A percentile compares a stretch with the other conserved stretches of the same genome.
Evolutionary conservation across 2,888 invertebrate species (phyloP).

Genomic region (Acanthoscelides obtectus): DNA sequence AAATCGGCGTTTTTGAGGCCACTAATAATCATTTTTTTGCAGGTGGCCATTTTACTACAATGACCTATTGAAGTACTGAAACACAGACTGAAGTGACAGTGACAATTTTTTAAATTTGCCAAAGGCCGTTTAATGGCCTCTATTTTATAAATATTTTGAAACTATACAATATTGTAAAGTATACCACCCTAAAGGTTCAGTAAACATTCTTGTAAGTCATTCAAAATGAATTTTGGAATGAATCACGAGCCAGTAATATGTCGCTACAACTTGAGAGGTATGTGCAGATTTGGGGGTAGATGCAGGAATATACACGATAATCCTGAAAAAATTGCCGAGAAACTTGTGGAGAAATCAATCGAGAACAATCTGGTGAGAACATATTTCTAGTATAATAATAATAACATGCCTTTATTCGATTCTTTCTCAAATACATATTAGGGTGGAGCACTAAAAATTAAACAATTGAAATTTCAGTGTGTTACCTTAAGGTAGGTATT

Average conservation of each 20-base stretch:
- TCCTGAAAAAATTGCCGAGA: constrained; percentile 9
- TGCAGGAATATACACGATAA: constrained; percentile 24
- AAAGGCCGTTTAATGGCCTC: not conserved
- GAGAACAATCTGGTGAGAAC: not conserved
- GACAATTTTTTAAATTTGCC: not conserved
- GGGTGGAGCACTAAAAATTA: too few relatives aligned
- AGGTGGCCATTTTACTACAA: too few relatives aligned
- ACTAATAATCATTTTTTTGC: too few relatives aligned
- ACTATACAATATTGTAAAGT: not conserved
- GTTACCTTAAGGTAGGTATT: too few relatives aligned
- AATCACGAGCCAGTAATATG: constrained; percentile 14
- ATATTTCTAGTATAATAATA: too few relatives aligned
- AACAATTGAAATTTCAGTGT: too few relatives aligned
- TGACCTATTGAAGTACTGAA: not conserved
- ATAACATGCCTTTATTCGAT: too few relatives aligned
- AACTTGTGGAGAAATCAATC: constrained; percentile 2
- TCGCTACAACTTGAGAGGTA: constrained; percentile 23
- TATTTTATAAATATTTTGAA: not conserved
- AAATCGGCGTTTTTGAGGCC: too few relatives aligned
- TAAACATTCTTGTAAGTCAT: not conserved
- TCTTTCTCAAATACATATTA: too few relatives aligned
- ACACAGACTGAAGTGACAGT: not conserved
- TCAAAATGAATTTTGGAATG: not conserved
- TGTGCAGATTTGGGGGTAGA: constrained; percentile 26
- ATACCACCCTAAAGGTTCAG: not conserved